Base-by-base conservation (phyloP, 2,113 vertebrate species). In the Scortum barcoo region DNA sequence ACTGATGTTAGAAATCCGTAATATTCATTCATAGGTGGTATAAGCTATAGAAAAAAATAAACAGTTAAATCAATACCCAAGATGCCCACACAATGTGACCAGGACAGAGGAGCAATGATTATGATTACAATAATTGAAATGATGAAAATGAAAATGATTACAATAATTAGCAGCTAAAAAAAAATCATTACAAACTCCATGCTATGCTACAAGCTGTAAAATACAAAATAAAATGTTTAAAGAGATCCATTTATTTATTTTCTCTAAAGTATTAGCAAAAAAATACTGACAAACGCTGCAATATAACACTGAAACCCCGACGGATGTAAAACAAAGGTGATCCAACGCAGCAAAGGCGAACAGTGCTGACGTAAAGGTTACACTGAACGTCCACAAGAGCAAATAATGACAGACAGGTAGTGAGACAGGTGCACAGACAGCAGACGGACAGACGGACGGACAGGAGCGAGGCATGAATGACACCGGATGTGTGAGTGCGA, bases 401-500 rank as follows among this genome's bases (percentile, higher is more conserved):
- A 51, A 40, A 26, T 28, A 22, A 76, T 20, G 53, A 53, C 46
- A 53, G 11, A 58, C 42, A 50, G 54, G 50, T 4, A 12, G 62
- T 78, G 53, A 53, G 54, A 36, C 54, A 65, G 76, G 28, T 9
- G 44, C 78, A 70, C 67, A 16, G 63, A 50, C 53, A 22, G 22
- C 10, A 13, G 46, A 54, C 17, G 24, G 72, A 74, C 69, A 57
- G 83, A 77, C 5, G 17, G 65, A 28, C 38, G 9, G 70, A 76
- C 63, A 51, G 24, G 58, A 68, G 44, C 1, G 63, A 69, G 26
- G 69, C 51, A 56, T 60, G 71, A 81, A 63, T 74, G 81, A 82
- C 78, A 89, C 68, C 19, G 44, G 81, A 83, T 60, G 69, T 51
- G 51, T n/a, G 58, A 76, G 76, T 22, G 38, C 10, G 68, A 78